Conservation (phyloP, 1,140 invertebrate species). For the Belonocnema kinseyi region DNA sequence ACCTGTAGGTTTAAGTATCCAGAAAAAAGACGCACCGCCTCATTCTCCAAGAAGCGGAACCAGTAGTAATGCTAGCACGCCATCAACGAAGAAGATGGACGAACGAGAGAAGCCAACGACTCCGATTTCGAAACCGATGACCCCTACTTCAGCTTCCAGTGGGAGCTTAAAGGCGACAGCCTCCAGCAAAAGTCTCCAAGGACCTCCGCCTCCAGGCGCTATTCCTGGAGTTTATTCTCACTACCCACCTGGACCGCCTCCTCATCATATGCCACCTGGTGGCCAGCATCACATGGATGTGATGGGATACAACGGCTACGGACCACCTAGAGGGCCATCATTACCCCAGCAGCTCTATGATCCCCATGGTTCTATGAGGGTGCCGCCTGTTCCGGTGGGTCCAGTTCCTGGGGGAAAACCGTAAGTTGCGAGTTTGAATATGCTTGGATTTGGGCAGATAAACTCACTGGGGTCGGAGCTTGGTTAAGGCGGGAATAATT, state of each 20-base stretch:
- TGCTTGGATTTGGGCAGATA: background rate
- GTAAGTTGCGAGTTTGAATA: slow-evolving; percentile 79
- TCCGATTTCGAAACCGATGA: slow-evolving; percentile 92
- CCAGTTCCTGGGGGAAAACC: slow-evolving; percentile 92
- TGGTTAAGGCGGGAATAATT: no score
- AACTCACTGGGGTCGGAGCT: no score
- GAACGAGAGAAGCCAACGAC: slow-evolving; percentile 88
- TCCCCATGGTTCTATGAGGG: slow-evolving; percentile 80
- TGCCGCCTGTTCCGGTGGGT: slow-evolving; percentile 74
- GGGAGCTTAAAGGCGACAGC: slow-evolving; percentile 73
- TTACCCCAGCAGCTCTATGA: slow-evolving; percentile 78
- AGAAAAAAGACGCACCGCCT: slow-evolving; percentile 78
- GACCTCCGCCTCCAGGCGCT: slow-evolving; percentile 58
- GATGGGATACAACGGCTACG: slow-evolving; percentile 71
- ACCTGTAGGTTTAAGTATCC: slow-evolving; percentile 64
- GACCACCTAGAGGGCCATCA: slow-evolving; percentile 65
- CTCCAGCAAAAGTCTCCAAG: slow-evolving; percentile 61
- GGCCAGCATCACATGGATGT: slow-evolving; percentile 70
- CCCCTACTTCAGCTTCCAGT: slow-evolving; percentile 82
- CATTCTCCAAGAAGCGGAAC: slow-evolving; percentile 84
- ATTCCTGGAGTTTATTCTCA: slow-evolving; percentile 57
- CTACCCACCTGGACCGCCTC: slow-evolving; percentile 66
- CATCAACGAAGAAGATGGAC: slow-evolving; percentile 86
- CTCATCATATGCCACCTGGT: slow-evolving; percentile 66
- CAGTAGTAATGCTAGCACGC: slow-evolving; percentile 85